Base-by-base conservation (phyloP, 2,888 invertebrate species). In the Amphipyra berbera region DNA sequence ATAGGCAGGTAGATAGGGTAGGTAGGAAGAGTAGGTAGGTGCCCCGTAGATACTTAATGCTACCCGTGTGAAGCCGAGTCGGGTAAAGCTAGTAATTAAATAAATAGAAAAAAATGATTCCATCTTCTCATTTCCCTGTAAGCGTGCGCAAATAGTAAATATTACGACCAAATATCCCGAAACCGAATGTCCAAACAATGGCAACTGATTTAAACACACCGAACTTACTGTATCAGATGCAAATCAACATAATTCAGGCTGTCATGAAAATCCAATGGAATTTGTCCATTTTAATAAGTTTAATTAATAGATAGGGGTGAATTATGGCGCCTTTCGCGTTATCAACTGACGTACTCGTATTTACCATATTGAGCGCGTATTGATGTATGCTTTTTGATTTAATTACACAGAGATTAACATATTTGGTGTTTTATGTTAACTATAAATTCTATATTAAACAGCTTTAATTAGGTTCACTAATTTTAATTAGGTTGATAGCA, bases 261-360 rank as follows among this genome's bases (percentile, higher is more conserved):
- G 57, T 54, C 61, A 73, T 70, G 74, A 62, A 66, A 66, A 49
- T 68, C 58, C 61, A 61, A 67, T 74, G 61, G 44, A 72, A 73
- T 73, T 61, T 66, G 70, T 73, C 66, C 56, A 70, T 70, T 73
- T 73, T 66, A 70, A 73, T 73, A 66, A 66, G 63, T 69, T 66
- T 61, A 70, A 76, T 76, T 76, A 76, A 76, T 76, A 76, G 76
- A 76, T 76, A 73, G 62, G 58, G 58, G 58, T 76, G 49, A 69
- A 62, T 54, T 64, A 68, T 64, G 40, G 30, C 50, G 47, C 59
- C 60, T 63, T 66, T 64, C 57, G 12, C 37, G 44, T 61, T 65
- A 76, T 69, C 59, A 73, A 35, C 44, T 76, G 58, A 61, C 46
- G 47, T 63, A 66, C 59, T 56, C 46, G 47, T 63, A 66, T 61